Evolutionary conservation across 2,888 invertebrate genomes (phyloP).

Genomic region (Lycaena phlaeas): DNA sequence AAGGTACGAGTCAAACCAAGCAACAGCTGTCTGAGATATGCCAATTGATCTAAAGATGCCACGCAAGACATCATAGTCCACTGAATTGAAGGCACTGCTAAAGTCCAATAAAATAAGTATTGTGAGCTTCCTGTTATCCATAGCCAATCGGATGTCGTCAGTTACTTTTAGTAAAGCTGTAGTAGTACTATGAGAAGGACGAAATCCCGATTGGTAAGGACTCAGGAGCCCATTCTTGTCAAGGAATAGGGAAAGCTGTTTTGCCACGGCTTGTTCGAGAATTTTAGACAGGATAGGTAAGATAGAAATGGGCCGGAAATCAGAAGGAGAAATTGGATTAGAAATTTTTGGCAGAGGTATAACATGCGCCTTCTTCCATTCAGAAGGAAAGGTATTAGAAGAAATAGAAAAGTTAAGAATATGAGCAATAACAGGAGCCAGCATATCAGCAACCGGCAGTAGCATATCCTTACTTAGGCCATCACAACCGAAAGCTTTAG

Average conservation of each 20-base stretch:
- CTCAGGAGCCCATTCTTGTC: too few species aligned
- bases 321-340: background rate
- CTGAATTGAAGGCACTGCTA: slow-evolving; percentile 1
- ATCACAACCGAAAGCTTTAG: too few species aligned
- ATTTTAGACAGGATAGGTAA: background rate
- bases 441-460: background rate
- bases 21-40: background rate
- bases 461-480: slow-evolving; percentile 1
- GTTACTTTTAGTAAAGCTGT: too few species aligned
- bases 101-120: background rate
- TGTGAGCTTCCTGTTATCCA: too few species aligned
- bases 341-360: background rate
- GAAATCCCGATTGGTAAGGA: too few species aligned
- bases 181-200: too few species aligned
- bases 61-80: background rate
- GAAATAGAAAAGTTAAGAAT: background rate
- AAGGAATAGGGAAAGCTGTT: too few species aligned
- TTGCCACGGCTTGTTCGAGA: too few species aligned
- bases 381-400: background rate
- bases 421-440: background rate
- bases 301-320: background rate
- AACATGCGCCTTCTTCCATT: background rate
- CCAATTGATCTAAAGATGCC: background rate
- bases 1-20: background rate
- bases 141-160: too few species aligned